phyloP scores from a whole-genome alignment of 2,888 invertebrate species.

The Bimastos eiseni region DNA sequence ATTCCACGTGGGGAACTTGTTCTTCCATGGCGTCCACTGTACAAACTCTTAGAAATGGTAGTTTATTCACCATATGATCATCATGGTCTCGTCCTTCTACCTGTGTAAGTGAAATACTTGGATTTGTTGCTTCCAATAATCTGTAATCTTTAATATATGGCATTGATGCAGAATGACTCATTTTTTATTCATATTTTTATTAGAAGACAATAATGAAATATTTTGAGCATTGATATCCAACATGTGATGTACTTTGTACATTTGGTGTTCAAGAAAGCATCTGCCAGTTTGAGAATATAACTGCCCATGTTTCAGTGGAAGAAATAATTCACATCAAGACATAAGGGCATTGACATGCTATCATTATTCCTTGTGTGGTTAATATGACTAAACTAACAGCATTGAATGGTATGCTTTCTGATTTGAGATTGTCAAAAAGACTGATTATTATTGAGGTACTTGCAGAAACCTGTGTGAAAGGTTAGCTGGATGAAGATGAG shows the following conservation, averaged over 20 bases:
- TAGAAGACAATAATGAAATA: neutral
- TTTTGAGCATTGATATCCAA: too few relatives aligned
- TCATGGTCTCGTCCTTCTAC: constrained; percentile 54
- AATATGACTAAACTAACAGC: too few relatives aligned
- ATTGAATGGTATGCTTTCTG: too few relatives aligned
- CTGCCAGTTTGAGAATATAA: neutral
- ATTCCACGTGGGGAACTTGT: constrained; percentile 78
- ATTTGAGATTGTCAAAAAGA: too few relatives aligned
- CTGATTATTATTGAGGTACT: too few relatives aligned
- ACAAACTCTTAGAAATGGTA: constrained; percentile 67
- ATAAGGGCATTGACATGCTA: too few relatives aligned
- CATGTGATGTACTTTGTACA: too few relatives aligned
- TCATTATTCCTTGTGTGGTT: too few relatives aligned
- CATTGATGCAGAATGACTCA: neutral
- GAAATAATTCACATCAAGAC: too few relatives aligned
- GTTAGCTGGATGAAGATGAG: too few relatives aligned
- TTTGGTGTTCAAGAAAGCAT: neutral
- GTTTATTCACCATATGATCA: constrained; percentile 55
- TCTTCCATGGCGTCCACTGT: constrained; percentile 84
- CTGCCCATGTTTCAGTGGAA: neutral
- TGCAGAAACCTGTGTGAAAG: too few relatives aligned
- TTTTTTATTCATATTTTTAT: neutral
- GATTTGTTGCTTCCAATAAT: neutral
- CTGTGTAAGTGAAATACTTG: constrained; percentile 46
- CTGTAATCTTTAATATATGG: neutral